Evolutionary conservation across 2,888 invertebrate genomes (phyloP).

Genomic region (Drosophila mettleri): DNA sequence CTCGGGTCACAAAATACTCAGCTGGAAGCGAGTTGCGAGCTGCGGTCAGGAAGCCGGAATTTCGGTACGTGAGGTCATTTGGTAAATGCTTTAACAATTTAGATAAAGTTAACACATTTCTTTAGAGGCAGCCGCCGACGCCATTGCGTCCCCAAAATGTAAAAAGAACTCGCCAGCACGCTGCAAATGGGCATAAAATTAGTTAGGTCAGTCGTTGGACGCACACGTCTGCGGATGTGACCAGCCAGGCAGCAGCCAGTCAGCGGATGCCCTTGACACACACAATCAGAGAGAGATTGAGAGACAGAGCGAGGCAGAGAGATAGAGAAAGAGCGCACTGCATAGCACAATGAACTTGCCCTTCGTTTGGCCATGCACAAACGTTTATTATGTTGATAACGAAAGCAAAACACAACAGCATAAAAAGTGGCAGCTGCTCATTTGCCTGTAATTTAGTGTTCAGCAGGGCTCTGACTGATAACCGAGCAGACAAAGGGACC

Average conservation of each 20-base stretch:
- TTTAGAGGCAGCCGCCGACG: constrained; percentile 25
- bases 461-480: constrained; percentile 62
- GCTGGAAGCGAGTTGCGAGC: constrained; percentile 2
- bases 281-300: constrained; percentile 21
- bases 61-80: constrained; percentile 82
- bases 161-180: constrained; percentile 45
- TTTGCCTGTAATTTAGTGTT: constrained; percentile 67
- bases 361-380: constrained; percentile 49
- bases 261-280: constrained; percentile 65
- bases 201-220: constrained; percentile 69
- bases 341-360: constrained; percentile 68
- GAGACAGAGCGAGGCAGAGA: neutral
- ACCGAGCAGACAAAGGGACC: constrained; percentile 19
- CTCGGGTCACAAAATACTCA: constrained; percentile 17
- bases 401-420: constrained; percentile 34
- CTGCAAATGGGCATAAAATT: constrained; percentile 78
- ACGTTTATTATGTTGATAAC: constrained; percentile 69
- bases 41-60: constrained; percentile 39
- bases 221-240: constrained; percentile 67
- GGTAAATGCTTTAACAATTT: constrained; percentile 83
- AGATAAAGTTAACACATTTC: constrained; percentile 84
- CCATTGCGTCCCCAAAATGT: constrained; percentile 39
- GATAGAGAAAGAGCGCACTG: neutral
- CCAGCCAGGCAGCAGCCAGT: constrained; percentile 48
- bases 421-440: constrained; percentile 59